phyloP scores from a whole-genome alignment of 2,113 vertebrate genomes.

The Pleuronectes platessa region DNA sequence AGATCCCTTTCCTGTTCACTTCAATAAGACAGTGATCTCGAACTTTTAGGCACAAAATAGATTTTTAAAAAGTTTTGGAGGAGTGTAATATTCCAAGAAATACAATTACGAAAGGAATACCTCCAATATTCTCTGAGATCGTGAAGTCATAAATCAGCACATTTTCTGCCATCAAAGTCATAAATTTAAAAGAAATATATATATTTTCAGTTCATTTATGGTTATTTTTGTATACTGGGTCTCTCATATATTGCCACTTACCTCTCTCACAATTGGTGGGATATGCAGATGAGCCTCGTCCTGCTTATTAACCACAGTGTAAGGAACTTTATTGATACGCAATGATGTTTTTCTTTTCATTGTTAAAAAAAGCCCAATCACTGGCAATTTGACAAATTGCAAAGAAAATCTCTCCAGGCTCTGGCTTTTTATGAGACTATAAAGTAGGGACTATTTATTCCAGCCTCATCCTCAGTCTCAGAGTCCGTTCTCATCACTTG shows the following conservation, averaged over 20 bases:
- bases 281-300: constrained; percentile 30
- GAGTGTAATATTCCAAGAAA: not conserved
- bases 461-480: constrained; percentile 25
- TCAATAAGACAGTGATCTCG: not conserved
- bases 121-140: not conserved
- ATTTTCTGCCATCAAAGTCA: too few species aligned
- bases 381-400: constrained; percentile 14
- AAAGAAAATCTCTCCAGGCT: not conserved
- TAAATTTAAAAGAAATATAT: too few species aligned
- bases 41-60: not conserved
- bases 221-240: too few species aligned
- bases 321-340: not conserved
- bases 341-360: constrained; percentile 16
- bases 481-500: constrained; percentile 18
- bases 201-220: too few species aligned
- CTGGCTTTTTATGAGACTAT: constrained; percentile 21
- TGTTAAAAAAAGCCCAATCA: not conserved
- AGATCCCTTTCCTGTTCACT: not conserved
- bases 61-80: not conserved
- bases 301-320: constrained; percentile 13
- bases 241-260: too few species aligned
- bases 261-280: not conserved
- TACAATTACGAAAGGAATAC: not conserved
- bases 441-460: constrained; percentile 25
- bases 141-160: too few species aligned